A percentile compares a stretch with the other conserved stretches of the same genome.
phyloP scores from a whole-genome alignment of 2,888 invertebrate genomes.

The Chrysolina haemoptera region DNA sequence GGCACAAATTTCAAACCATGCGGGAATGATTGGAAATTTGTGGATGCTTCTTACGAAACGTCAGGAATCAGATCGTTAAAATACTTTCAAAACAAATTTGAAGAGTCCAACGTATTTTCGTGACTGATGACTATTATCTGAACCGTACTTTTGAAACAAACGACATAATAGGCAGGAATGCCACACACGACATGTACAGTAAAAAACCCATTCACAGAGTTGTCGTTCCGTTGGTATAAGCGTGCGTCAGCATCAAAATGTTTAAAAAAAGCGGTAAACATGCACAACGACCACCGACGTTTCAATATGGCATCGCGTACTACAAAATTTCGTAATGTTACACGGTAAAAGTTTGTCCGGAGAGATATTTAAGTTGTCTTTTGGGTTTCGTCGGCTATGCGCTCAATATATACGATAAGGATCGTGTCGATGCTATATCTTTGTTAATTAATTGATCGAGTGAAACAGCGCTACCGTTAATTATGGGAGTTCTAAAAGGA shows the following conservation, averaged over 20 bases:
- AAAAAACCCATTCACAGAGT: constrained; percentile 2
- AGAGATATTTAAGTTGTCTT: constrained; percentile 36
- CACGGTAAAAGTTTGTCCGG: constrained; percentile 40
- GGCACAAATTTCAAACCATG: too few relatives aligned
- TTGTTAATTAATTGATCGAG: constrained; percentile 63
- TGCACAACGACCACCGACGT: constrained; percentile 32
- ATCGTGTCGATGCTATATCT: constrained; percentile 61
- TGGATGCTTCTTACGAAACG: too few relatives aligned
- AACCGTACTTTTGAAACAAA: not conserved
- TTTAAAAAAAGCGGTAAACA: constrained; percentile 33
- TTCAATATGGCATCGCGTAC: constrained; percentile 49
- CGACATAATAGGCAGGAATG: not conserved
- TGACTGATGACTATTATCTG: not conserved
- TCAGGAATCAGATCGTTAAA: too few relatives aligned
- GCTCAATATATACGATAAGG: constrained; percentile 53
- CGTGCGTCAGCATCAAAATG: constrained; percentile 8
- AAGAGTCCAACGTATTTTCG: not conserved
- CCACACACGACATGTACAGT: constrained; percentile 4
- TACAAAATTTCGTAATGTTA: constrained; percentile 44
- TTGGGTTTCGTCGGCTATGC: constrained; percentile 44
- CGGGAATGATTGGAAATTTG: too few relatives aligned
- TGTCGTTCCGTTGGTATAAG: not conserved
- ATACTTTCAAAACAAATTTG: too few relatives aligned
- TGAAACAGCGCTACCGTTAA: constrained; percentile 52
- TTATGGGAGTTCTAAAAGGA: constrained; percentile 30